phyloP scores from a whole-genome alignment of 2,113 vertebrate genomes.

The Cichladusa arquata region DNA sequence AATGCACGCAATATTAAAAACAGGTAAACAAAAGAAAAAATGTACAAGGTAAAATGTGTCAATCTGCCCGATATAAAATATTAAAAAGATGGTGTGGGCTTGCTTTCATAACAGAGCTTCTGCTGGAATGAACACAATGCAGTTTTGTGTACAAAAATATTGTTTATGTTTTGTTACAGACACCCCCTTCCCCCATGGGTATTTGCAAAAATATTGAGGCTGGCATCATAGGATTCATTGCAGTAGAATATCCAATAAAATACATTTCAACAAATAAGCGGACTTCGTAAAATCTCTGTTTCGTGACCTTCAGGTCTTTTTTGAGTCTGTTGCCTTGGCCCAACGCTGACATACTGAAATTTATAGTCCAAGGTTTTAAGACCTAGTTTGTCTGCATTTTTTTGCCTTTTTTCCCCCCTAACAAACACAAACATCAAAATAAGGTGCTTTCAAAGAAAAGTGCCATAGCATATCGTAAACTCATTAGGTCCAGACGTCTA shows the following conservation, averaged over 20 bases:
- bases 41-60: not conserved
- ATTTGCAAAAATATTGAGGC: not conserved
- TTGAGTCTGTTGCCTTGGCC: constrained; percentile 44
- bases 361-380: constrained; percentile 80
- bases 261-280: not conserved
- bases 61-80: not conserved
- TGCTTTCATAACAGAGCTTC: not conserved
- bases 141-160: not conserved
- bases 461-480: constrained; percentile 90
- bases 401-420: constrained; percentile 79
- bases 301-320: constrained; percentile 24
- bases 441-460: constrained; percentile 89
- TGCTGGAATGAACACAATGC: not conserved
- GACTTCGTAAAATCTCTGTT: constrained; percentile 1
- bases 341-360: constrained; percentile 63
- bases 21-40: not conserved
- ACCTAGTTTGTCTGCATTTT: constrained; percentile 83
- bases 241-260: constrained; percentile 1
- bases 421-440: constrained; percentile 90
- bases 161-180: not conserved
- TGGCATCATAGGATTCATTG: not conserved
- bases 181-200: not conserved
- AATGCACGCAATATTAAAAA: not conserved
- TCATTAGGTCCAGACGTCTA: constrained; percentile 99
- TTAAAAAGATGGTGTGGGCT: not conserved